Evolutionary conservation across 2,113 vertebrate species (phyloP).

Genomic region (Notothenia rossii): DNA sequence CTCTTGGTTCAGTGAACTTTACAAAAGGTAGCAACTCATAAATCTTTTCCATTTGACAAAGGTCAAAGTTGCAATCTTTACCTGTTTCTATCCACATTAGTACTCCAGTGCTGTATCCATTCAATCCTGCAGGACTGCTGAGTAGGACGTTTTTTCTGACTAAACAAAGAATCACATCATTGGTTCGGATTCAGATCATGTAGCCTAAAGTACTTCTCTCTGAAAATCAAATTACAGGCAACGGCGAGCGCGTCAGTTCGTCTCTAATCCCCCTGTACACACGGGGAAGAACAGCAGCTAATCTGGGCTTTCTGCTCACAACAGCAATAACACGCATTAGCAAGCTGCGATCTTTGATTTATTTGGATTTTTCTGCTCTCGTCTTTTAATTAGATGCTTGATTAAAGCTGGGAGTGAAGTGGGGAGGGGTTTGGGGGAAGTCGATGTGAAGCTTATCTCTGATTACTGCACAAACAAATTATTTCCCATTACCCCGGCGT

Average conservation of each 20-base stretch:
- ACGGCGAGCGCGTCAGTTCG: slow-evolving; percentile 25
- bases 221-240: slow-evolving; percentile 60
- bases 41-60: slow-evolving; percentile 32
- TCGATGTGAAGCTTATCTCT: slow-evolving; percentile 49
- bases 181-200: slow-evolving; percentile 34
- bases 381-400: slow-evolving; percentile 72
- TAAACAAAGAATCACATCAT: slow-evolving; percentile 8
- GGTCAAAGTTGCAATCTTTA: slow-evolving; percentile 50
- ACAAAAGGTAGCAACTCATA: slow-evolving; percentile 6
- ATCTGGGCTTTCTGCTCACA: slow-evolving; percentile 56
- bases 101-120: not conserved
- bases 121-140: not conserved
- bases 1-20: slow-evolving; percentile 22
- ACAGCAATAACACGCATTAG: slow-evolving; percentile 53
- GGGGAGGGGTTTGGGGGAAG: slow-evolving; percentile 4
- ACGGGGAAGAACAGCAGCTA: slow-evolving; percentile 50
- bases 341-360: slow-evolving; percentile 57
- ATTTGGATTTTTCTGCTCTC: slow-evolving; percentile 39
- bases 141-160: not conserved
- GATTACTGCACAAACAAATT: slow-evolving; percentile 67
- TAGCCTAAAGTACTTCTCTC: slow-evolving; percentile 16
- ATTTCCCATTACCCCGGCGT: slow-evolving; percentile 48
- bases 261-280: slow-evolving; percentile 56
- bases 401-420: slow-evolving; percentile 50
- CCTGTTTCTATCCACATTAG: not conserved